phyloP scores from a whole-genome alignment of 2,797 vertebrate genomes.

The Pipistrellus nathusii region DNA sequence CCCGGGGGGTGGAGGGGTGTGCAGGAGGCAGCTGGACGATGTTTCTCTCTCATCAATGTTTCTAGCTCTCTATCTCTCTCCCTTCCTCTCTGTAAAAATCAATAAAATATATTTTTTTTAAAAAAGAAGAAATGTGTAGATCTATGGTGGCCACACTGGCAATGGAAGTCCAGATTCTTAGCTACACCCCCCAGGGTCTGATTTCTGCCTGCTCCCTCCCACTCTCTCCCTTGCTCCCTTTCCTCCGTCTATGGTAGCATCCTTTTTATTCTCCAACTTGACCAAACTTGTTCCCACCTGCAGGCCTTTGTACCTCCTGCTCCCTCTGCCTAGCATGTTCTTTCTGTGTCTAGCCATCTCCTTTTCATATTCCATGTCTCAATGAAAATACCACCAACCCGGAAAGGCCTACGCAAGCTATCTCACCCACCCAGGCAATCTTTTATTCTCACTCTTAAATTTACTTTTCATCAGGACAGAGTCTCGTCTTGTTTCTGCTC shows the following conservation, averaged over 20 bases:
- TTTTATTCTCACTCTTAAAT: neutral
- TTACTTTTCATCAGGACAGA: neutral
- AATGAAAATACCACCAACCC: neutral
- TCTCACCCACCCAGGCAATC: neutral
- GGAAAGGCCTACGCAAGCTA: neutral
- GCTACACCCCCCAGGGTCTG: fast-evolving
- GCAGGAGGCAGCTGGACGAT: too few species aligned
- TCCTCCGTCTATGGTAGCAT: neutral
- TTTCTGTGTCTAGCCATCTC: neutral
- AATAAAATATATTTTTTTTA: too few species aligned
- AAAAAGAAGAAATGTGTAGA: neutral
- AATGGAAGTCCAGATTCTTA: neutral
- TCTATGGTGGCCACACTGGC: too few species aligned
- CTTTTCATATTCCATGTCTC: neutral
- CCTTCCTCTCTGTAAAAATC: too few species aligned
- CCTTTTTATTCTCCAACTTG: neutral
- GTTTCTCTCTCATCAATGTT: too few species aligned
- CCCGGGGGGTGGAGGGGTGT: too few species aligned
- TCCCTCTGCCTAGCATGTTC: neutral
- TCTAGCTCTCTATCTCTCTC: too few species aligned
- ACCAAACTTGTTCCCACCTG: neutral
- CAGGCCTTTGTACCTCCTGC: neutral
- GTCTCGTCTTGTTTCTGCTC: neutral
- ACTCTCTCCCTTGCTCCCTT: neutral
- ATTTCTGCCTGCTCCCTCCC: neutral